Evolutionary conservation across 2,888 invertebrate species (phyloP).

Genomic region (Morpho helenor): DNA sequence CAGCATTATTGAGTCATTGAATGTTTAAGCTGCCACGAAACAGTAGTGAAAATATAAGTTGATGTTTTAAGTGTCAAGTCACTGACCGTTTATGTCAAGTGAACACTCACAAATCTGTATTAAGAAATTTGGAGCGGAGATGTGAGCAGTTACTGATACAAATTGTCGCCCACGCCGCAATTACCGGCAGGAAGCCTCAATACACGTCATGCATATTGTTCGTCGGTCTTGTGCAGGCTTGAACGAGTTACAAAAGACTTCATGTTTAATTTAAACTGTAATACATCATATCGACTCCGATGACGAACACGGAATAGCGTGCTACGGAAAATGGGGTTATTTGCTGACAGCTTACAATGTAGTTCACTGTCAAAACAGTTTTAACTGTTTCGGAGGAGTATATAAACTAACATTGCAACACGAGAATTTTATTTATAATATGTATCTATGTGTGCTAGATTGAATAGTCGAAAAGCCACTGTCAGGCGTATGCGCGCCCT

Average conservation of each 20-base stretch:
- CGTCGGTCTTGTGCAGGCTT: slow-evolving; percentile 30
- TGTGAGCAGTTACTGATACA: slow-evolving; percentile 27
- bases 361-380: slow-evolving; percentile 36
- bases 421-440: no score
- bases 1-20: no score
- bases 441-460: no score
- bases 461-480: no score
- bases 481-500: no score
- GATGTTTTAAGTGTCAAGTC: no score
- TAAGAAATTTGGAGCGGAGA: slow-evolving; percentile 14
- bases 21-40: no score
- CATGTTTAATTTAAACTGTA: slow-evolving; percentile 26
- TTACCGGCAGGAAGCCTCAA: slow-evolving; percentile 50
- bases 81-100: neutral
- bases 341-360: slow-evolving; percentile 35
- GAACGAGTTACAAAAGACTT: slow-evolving; percentile 32
- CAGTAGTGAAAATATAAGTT: no score
- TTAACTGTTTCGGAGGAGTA: no score
- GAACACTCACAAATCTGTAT: slow-evolving; percentile 1
- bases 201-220: slow-evolving; percentile 40
- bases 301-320: slow-evolving; percentile 13
- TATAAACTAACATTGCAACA: no score
- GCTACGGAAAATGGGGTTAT: slow-evolving; percentile 15
- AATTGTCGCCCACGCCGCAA: slow-evolving; percentile 54
- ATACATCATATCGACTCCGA: slow-evolving; percentile 22